Percentiles rank a stretch among this genome's conserved stretches.
phyloP scores from a whole-genome alignment of 1,140 invertebrate genomes.

The Idris sp. region DNA sequence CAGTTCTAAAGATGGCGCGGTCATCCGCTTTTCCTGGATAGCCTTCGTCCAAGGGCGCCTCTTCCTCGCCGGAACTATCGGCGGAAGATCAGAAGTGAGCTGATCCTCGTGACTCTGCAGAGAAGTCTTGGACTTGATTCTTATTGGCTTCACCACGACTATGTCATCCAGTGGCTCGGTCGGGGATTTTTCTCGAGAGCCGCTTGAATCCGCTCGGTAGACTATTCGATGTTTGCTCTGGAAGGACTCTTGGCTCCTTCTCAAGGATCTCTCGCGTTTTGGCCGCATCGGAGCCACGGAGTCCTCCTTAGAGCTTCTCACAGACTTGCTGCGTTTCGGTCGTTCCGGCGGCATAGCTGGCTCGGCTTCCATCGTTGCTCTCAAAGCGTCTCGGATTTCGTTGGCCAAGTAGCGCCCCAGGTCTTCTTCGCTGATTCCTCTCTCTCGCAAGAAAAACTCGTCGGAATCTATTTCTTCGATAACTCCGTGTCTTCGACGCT shows the following conservation, averaged over 20 bases:
- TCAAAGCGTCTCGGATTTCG: slow-evolving; percentile 88
- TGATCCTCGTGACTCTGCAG: slow-evolving; percentile 51
- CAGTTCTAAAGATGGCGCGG: slow-evolving; percentile 25
- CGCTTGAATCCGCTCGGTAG: slow-evolving; percentile 68
- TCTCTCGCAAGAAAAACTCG: slow-evolving; percentile 89
- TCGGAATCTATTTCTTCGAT: slow-evolving; percentile 91
- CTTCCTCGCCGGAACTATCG: slow-evolving; percentile 66
- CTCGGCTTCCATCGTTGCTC: slow-evolving; percentile 79
- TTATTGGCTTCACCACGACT: slow-evolving; percentile 72
- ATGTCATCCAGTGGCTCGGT: slow-evolving; percentile 72
- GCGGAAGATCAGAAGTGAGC: slow-evolving; percentile 51
- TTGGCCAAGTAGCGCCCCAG: slow-evolving; percentile 85
- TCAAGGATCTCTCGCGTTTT: slow-evolving; percentile 65
- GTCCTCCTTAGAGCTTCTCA: slow-evolving; percentile 67
- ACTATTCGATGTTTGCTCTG: slow-evolving; percentile 68
- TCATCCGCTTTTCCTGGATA: slow-evolving; percentile 43
- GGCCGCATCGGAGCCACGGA: slow-evolving; percentile 66
- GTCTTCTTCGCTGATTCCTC: slow-evolving; percentile 89
- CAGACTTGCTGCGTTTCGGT: slow-evolving; percentile 67
- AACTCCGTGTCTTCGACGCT: slow-evolving; percentile 80
- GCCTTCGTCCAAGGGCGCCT: slow-evolving; percentile 58
- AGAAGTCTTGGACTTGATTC: slow-evolving; percentile 70
- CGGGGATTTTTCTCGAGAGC: slow-evolving; percentile 33
- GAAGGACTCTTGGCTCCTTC: slow-evolving; percentile 71
- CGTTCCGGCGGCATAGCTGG: slow-evolving; percentile 65